Percentiles rank a stretch among this genome's conserved stretches.
These are phyloP conservation scores for Knipowitschia caucasica DNA, from an alignment of 2,797 vertebrate species.

Conservation along the genomic window DNA sequence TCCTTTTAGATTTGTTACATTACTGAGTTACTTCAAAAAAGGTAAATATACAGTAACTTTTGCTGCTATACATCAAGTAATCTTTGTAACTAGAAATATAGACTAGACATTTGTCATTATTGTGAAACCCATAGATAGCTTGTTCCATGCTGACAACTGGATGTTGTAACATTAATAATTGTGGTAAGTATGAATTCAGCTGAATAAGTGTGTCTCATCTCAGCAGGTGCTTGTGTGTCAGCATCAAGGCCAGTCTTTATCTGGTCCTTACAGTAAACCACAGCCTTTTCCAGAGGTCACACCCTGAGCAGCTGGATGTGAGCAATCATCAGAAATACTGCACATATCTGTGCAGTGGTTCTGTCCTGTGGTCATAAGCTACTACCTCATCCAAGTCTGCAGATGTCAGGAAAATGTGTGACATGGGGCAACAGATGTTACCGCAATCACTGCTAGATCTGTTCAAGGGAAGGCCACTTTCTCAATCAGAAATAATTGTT, in stretches of 20 bases:
- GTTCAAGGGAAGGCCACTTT: constrained; percentile 42
- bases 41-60: no score
- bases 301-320: constrained; percentile 59
- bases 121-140: no score
- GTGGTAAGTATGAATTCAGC: background rate
- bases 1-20: no score
- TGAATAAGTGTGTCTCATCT: constrained; percentile 44
- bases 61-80: no score
- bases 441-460: constrained; percentile 19
- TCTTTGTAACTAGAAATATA: background rate
- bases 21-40: no score
- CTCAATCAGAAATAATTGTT: constrained; percentile 6
- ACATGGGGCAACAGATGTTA: constrained; percentile 38
- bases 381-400: constrained; percentile 35
- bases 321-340: constrained; percentile 59
- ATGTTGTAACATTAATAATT: background rate
- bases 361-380: constrained; percentile 46
- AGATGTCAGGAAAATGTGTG: constrained; percentile 29
- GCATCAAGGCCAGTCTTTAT: constrained; percentile 59
- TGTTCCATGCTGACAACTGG: background rate
- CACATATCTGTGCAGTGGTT: constrained; percentile 45
- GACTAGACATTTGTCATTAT: no score
- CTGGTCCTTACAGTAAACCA: constrained; percentile 63
- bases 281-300: constrained; percentile 49
- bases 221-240: constrained; percentile 65